Evolutionary conservation across 2,797 vertebrate genomes (phyloP).

Genomic region (Hemitrygon akajei): DNA sequence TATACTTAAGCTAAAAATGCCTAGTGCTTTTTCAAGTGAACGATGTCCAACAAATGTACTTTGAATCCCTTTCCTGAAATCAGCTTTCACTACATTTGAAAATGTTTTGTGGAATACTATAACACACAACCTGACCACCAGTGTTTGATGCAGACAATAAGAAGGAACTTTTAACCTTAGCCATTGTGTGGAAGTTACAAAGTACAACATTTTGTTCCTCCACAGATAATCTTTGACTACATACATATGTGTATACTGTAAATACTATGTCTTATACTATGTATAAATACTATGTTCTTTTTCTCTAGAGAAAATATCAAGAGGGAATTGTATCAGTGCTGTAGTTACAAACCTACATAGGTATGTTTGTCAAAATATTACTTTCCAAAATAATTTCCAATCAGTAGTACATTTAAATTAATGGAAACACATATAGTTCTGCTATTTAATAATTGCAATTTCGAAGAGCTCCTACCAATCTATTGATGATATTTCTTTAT

Average conservation of each 20-base stretch:
- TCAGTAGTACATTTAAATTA: background rate
- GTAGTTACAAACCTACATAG: background rate
- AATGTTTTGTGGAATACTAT: too few relatives aligned
- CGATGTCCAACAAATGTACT: too few relatives aligned
- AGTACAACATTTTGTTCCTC: background rate
- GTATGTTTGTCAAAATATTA: background rate
- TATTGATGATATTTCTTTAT: too few relatives aligned
- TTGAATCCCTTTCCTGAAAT: too few relatives aligned
- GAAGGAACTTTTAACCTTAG: too few relatives aligned
- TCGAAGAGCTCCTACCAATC: background rate
- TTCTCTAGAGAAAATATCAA: background rate
- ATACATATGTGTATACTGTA: background rate
- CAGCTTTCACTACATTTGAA: too few relatives aligned
- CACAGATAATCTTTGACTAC: background rate
- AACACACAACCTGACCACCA: too few relatives aligned
- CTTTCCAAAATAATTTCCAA: background rate
- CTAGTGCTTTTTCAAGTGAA: too few relatives aligned
- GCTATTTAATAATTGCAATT: background rate
- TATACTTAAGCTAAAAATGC: too few relatives aligned
- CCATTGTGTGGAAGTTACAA: background rate
- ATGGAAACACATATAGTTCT: background rate
- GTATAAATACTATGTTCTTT: background rate
- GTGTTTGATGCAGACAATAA: too few relatives aligned
- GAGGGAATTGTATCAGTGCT: background rate
- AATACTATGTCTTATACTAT: background rate